A percentile compares a stretch with the other conserved stretches of the same genome.
These are phyloP conservation scores for Apodemia duryi DNA, from an alignment of 2,888 invertebrate species.

Conservation along the genomic window DNA sequence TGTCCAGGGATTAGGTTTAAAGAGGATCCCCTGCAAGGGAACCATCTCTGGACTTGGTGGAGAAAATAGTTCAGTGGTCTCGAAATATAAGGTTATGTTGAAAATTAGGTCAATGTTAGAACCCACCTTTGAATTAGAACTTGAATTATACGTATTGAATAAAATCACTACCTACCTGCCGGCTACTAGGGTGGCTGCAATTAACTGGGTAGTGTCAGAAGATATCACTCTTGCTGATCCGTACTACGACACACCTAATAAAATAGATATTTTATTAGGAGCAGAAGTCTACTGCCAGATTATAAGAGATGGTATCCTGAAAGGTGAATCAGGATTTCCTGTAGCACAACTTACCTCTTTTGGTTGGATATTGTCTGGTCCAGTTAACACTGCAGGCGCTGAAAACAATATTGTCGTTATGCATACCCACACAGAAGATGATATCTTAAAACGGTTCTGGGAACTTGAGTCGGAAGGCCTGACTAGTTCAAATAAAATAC, in stretches of 20 bases:
- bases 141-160: conserved; percentile 22
- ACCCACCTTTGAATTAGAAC: conserved; percentile 16
- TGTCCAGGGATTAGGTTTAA: not conserved
- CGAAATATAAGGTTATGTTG: conserved; percentile 25
- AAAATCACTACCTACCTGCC: conserved; percentile 21
- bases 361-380: conserved; percentile 35
- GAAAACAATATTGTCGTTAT: conserved; percentile 8
- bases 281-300: conserved; percentile 34
- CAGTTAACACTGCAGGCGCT: not conserved
- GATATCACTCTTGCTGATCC: conserved; percentile 24
- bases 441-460: conserved; percentile 26
- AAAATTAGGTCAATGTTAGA: conserved; percentile 26
- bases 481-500: conserved; percentile 17
- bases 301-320: conserved; percentile 29
- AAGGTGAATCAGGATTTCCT: conserved; percentile 18
- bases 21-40: not conserved
- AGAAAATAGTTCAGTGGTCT: conserved; percentile 3
- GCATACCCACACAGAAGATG: conserved; percentile 16
- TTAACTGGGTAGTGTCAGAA: conserved; percentile 15
- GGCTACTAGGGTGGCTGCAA: not conserved
- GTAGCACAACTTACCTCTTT: conserved; percentile 31
- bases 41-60: not conserved
- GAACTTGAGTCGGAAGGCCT: conserved; percentile 23
- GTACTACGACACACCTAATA: conserved; percentile 25
- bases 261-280: conserved; percentile 32